These are phyloP conservation scores for Clanis bilineata DNA, from an alignment of 2,888 invertebrate genomes.

Conservation along the genomic window DNA sequence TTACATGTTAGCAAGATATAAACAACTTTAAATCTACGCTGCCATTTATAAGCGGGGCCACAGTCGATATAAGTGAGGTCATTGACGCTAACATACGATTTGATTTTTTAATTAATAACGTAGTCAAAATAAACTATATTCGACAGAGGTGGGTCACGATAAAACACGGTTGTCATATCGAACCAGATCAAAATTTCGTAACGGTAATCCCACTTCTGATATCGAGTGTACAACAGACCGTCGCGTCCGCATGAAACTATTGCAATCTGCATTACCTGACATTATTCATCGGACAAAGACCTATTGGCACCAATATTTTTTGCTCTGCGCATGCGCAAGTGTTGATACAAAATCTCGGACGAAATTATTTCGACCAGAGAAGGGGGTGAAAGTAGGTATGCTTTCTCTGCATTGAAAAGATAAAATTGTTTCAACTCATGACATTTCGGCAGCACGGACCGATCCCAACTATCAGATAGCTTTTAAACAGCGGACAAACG, in stretches of 20 bases:
- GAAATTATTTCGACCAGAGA: slow-evolving; percentile 50
- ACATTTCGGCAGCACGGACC: slow-evolving; percentile 14
- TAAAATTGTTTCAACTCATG: slow-evolving; percentile 40
- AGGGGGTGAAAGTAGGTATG: slow-evolving; percentile 61
- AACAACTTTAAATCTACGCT: background rate
- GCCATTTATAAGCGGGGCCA: background rate
- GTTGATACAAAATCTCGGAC: slow-evolving; percentile 68
- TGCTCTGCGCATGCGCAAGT: slow-evolving; percentile 47
- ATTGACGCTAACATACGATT: background rate
- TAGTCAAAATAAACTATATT: slow-evolving; percentile 6
- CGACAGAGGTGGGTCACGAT: slow-evolving; percentile 20
- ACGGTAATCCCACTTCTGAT: slow-evolving; percentile 37
- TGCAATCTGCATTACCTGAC: slow-evolving; percentile 44
- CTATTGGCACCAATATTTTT: slow-evolving; percentile 72
- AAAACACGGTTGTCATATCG: slow-evolving; percentile 15
- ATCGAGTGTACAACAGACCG: slow-evolving; percentile 32
- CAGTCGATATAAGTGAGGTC: background rate
- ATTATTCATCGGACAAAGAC: slow-evolving; percentile 58
- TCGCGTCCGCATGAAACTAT: slow-evolving; percentile 27
- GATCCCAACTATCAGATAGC: slow-evolving; percentile 6
- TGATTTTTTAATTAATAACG: background rate
- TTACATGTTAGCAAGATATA: background rate
- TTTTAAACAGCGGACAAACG: background rate
- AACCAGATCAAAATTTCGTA: slow-evolving; percentile 29
- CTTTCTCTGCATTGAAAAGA: slow-evolving; percentile 66